Evolutionary conservation across 2,797 vertebrate species (phyloP), one percentile per base, ranked within the genome.

Genomic region (Oophaga sylvatica): DNA sequence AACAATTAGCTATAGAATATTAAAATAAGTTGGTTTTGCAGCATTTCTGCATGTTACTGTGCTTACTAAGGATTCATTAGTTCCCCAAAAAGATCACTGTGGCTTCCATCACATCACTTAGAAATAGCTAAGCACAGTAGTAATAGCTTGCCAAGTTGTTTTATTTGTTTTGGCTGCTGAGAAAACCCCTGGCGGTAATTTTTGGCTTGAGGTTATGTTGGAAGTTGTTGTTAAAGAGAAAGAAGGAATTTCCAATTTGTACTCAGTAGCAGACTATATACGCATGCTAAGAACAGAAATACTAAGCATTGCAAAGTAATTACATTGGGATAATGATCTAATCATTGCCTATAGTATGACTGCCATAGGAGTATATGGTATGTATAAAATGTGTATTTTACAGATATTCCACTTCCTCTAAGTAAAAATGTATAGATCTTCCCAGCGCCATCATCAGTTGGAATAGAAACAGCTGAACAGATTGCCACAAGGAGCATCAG

Each of bases 141-240:
- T 77, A 76, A 45, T 15, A 12, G 79, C 63, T 63, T 89, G 87
- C 87, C 87, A 89, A 85, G 41, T 57, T 78, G 70, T 31, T n/a
- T 17, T 86, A 31, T 89, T 89, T 82, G 68, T 86, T 81, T 89
- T 89, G 87, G 87, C 68, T 85, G 71, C 29, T 53, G 53, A 86
- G 59, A 77, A 48, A 82, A 86, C 71, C 70, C 45, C 71, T 86
- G 87, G 84, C 84, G 45, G 62, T 29, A 70, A 80, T 22, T 82
- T 31, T 57, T 89, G 87, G 87, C 83, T 77, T 29, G 70, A 76
- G 60, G 53, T 81, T 85, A 56, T 82, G 68, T 65, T 80, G 78
- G 79, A 89, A 60, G 62, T 81, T 56, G 26, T 68, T 20, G 41
- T 86, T 86, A 89, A 86, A 89, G 84, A 41, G 83, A 82, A 77